Evolutionary conservation across 2,113 vertebrate genomes (phyloP).

Genomic region (Collichthys lucidus): DNA sequence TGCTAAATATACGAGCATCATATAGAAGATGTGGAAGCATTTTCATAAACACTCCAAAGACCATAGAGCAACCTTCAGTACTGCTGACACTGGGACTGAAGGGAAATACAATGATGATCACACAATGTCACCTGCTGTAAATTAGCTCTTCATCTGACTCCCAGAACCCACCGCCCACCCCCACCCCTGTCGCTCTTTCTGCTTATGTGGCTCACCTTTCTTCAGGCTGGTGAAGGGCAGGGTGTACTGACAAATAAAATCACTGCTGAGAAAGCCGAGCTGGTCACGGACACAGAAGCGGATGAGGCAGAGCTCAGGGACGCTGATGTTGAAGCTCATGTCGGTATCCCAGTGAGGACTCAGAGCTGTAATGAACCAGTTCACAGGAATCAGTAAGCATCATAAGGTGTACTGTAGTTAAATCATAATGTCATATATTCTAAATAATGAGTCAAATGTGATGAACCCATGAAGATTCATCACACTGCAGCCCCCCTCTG

Average conservation of each 20-base stretch:
- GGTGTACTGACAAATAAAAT: slow-evolving; percentile 91
- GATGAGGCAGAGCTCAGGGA: slow-evolving; percentile 89
- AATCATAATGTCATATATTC: not conserved
- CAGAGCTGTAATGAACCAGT: slow-evolving; percentile 80
- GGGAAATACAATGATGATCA: slow-evolving; percentile 53
- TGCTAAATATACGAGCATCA: slow-evolving; percentile 14
- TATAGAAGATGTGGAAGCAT: not conserved
- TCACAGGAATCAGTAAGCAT: not conserved
- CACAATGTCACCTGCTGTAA: slow-evolving; percentile 63
- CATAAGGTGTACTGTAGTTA: not conserved
- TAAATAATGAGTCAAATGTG: not conserved
- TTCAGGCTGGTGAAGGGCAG: slow-evolving; percentile 87
- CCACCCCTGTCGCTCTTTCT: not conserved
- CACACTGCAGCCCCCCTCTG: not conserved
- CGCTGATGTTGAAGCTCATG: slow-evolving; percentile 85
- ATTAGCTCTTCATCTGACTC: slow-evolving; percentile 33
- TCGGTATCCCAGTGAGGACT: slow-evolving; percentile 86
- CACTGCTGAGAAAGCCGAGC: slow-evolving; percentile 79
- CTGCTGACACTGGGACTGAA: slow-evolving; percentile 63
- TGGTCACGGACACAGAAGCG: slow-evolving; percentile 88
- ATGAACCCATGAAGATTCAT: too few species aligned
- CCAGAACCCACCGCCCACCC: slow-evolving; percentile 43
- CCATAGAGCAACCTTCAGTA: slow-evolving; percentile 38
- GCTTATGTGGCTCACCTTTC: slow-evolving; percentile 85
- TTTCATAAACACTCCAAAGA: slow-evolving; percentile 3